phyloP scores from a whole-genome alignment of 2,113 vertebrate species.

The Aptenodytes forsteri region DNA sequence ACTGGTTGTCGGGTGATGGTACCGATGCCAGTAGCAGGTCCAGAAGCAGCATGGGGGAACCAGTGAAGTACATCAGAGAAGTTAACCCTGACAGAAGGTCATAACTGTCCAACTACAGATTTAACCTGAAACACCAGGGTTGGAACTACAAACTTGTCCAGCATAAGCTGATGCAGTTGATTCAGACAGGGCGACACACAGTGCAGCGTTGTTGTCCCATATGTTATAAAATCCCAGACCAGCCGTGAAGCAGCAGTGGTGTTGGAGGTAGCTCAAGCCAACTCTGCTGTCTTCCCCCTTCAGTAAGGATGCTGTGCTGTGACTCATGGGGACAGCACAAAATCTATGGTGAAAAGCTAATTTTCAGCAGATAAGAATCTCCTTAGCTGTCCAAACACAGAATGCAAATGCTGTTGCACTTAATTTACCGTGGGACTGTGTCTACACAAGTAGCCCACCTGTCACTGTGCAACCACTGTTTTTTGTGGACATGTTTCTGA shows the following conservation, averaged over 20 bases:
- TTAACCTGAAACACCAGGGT: background rate
- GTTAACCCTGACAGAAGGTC: background rate
- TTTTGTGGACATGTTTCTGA: background rate
- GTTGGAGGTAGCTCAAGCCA: background rate
- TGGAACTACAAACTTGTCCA: background rate
- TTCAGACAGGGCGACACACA: background rate
- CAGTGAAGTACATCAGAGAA: background rate
- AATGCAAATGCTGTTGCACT: background rate
- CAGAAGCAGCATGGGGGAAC: background rate
- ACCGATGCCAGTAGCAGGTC: background rate
- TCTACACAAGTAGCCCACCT: background rate
- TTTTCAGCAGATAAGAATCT: background rate
- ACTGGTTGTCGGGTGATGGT: background rate
- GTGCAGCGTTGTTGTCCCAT: background rate
- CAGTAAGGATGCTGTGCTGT: background rate
- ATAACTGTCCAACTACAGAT: background rate
- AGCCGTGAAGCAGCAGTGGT: background rate
- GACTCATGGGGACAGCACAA: background rate
- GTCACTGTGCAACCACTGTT: background rate
- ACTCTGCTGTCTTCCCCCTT: background rate
- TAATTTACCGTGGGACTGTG: accelerated
- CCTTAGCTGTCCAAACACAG: background rate
- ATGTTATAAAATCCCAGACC: background rate
- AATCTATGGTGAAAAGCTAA: background rate
- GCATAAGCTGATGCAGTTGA: background rate